Evolutionary conservation across 2,113 vertebrate species (phyloP).

Genomic region (Boleophthalmus pectinirostris): DNA sequence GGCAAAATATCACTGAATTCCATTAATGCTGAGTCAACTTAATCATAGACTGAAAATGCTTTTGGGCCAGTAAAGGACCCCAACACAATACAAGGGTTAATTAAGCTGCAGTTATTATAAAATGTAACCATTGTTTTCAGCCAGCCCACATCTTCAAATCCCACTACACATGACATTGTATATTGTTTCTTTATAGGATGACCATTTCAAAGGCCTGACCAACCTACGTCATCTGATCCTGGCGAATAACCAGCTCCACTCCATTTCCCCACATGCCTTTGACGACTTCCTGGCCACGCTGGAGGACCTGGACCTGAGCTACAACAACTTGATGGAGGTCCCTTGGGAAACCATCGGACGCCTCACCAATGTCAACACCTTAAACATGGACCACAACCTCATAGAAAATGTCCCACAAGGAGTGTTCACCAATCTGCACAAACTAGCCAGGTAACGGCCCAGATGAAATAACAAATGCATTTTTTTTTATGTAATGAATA

Average conservation of each 20-base stretch:
- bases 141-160: no score
- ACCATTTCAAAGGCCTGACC: constrained; percentile 87
- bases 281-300: constrained; percentile 90
- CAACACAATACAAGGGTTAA: no score
- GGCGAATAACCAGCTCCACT: constrained; percentile 90
- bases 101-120: no score
- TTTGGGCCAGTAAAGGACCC: no score
- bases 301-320: constrained; percentile 95
- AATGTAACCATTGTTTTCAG: no score
- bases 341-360: constrained; percentile 89
- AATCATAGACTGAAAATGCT: no score
- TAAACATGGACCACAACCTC: constrained; percentile 94
- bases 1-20: no score
- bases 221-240: constrained; percentile 91
- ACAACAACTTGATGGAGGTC: constrained; percentile 88
- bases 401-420: constrained; percentile 91
- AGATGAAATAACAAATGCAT: no score
- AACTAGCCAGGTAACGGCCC: constrained; percentile 78
- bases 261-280: constrained; percentile 83
- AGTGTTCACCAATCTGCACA: constrained; percentile 93
- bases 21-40: no score
- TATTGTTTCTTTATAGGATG: constrained; percentile 68
- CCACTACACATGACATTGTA: background rate
- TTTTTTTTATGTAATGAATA: no score
- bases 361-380: constrained; percentile 88